phyloP scores from a whole-genome alignment of 2,113 vertebrate species.

The Gnathonemus echidnorhynchus region DNA sequence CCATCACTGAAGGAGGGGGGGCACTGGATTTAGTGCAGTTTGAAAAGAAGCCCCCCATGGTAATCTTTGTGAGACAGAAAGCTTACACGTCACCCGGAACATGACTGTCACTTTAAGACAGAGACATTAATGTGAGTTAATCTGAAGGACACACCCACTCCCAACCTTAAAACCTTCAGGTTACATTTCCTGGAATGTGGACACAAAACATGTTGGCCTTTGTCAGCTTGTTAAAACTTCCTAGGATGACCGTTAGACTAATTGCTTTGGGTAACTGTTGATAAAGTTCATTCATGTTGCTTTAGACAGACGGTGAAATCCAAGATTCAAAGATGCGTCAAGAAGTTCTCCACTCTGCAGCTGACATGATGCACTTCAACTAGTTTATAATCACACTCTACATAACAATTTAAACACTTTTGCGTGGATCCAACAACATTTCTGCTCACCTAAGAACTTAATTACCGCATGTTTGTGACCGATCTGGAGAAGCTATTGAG shows the following conservation, averaged over 20 bases:
- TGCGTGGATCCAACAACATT: background rate
- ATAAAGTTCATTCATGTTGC: background rate
- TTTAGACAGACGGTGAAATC: background rate
- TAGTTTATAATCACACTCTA: background rate
- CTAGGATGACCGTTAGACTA: background rate
- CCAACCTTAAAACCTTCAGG: background rate
- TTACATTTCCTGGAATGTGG: background rate
- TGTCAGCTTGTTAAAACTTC: background rate
- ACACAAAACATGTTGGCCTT: background rate
- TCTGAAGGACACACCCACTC: background rate
- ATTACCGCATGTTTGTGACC: background rate
- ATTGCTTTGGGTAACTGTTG: background rate
- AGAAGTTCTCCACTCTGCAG: background rate
- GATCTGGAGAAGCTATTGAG: background rate
- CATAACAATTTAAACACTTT: background rate
- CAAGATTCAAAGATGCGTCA: background rate
- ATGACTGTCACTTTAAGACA: background rate
- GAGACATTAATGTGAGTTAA: background rate
- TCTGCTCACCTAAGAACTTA: background rate
- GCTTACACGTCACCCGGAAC: background rate
- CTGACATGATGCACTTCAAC: background rate
- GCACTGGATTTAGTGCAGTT: background rate
- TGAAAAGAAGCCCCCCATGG: background rate
- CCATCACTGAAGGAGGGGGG: background rate
- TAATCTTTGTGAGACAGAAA: background rate